Evolutionary conservation across 2,113 vertebrate species (phyloP).

Genomic region (Galeopterus variegatus): DNA sequence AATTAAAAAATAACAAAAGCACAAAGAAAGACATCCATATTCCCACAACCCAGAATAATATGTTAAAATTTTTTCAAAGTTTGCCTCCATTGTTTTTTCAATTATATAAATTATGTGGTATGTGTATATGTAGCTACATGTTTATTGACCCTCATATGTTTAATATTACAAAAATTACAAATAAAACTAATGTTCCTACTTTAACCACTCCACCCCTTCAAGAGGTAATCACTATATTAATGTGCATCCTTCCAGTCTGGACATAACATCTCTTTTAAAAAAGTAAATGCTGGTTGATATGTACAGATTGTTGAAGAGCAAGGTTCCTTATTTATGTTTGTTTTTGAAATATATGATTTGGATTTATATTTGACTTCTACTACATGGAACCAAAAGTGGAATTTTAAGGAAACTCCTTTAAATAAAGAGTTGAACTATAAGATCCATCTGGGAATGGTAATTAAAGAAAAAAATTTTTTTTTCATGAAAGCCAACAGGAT

Average conservation of each 20-base stretch:
- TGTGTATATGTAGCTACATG: background rate
- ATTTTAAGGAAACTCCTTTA: constrained; percentile 38
- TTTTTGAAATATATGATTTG: background rate
- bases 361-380: background rate
- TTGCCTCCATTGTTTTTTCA: background rate
- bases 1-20: background rate
- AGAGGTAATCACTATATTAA: background rate
- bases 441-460: background rate
- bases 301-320: background rate
- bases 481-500: background rate
- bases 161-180: background rate
- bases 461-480: background rate
- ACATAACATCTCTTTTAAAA: background rate
- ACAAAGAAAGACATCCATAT: background rate
- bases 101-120: background rate
- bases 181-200: constrained; percentile 8
- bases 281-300: background rate
- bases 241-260: background rate
- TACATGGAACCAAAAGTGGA: background rate
- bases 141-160: background rate
- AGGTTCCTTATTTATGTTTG: background rate
- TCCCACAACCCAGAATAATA: background rate
- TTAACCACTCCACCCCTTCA: background rate
- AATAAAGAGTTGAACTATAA: background rate
- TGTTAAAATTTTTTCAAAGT: background rate